Base-by-base conservation (phyloP, 2,797 vertebrate genomes). In the Muscicapa striata region DNA sequence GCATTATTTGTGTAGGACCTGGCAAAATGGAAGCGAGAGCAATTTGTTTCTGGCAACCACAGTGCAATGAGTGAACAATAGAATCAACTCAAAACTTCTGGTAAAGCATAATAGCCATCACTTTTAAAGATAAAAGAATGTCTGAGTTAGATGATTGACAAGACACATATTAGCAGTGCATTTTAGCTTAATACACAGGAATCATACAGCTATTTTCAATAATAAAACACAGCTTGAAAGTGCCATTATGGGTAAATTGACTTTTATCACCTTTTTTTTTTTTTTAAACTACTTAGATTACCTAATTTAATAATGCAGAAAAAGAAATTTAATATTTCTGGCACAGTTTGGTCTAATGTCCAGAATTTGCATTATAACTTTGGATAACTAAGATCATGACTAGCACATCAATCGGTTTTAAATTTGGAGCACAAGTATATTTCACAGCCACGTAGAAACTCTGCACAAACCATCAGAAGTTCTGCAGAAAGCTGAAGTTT, bases 81-180 rank as follows among this genome's bases (percentile, higher is more conserved):
- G 10, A 66, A 57, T 41, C 38, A 78, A 43, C 10, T 24, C 24
- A 6, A 79, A 69, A n/a, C 2, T 58, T 73, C 27, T 66, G 6
- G 13, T 38, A 40, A 36, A 66, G 5, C 20, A 20, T 22, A 77
- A 66, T 74, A 20, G 0, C 0, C 1, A 1, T 32, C 54, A 36
- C 11, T 72, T 66, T 62, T 45, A 68, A 61, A 72, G 22, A 74
- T 7, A 61, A 86, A 64, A 45, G 2, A 41, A 15, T 59, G 64
- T 40, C 9, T 83, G 58, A 80, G 64, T 77, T 51, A 61, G 20
- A 40, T 29, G 5, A 61, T 40, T 58, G 41, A 64, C 24, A 85
- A 27, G 11, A 55, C 11, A 34, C 0, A 40, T 57, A 57, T 30
- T 62, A n/a, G 36, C 15, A 52, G 21, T 20, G 32, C 4, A 18